phyloP scores from a whole-genome alignment of 1,140 invertebrate species.

The Drosophila pallidifrons region DNA sequence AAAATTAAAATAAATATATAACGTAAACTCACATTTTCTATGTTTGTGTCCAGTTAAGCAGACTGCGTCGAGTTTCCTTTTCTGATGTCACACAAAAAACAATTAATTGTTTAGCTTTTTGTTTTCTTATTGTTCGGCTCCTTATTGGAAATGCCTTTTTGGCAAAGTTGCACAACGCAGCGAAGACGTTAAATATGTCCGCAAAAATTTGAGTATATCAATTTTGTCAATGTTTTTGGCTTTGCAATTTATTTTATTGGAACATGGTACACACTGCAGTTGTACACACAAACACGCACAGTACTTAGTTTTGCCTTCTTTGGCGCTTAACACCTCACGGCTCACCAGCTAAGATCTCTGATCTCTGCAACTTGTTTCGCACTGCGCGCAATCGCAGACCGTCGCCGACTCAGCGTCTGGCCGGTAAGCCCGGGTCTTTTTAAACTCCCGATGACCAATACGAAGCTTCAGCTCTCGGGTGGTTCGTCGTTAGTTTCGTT shows the following conservation, averaged over 20 bases:
- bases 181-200: constrained; percentile 30
- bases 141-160: constrained; percentile 56
- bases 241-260: constrained; percentile 9
- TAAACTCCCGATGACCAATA: constrained; percentile 51
- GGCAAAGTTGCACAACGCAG: constrained; percentile 37
- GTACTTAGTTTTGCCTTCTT: constrained; percentile 36
- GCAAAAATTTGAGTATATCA: constrained; percentile 19
- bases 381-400: constrained; percentile 79
- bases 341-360: constrained; percentile 20
- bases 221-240: constrained; percentile 17
- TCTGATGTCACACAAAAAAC: constrained; percentile 41
- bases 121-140: constrained; percentile 34
- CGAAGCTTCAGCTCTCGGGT: constrained; percentile 39
- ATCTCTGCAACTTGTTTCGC: constrained; percentile 56
- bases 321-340: constrained; percentile 34
- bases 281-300: constrained; percentile 32
- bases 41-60: constrained; percentile 21
- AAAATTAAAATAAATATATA: constrained; percentile 33
- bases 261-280: constrained; percentile 23
- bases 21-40: constrained; percentile 62
- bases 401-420: constrained; percentile 69
- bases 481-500: constrained; percentile 20
- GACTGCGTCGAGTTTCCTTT: constrained; percentile 62
- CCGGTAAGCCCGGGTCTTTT: constrained; percentile 62
- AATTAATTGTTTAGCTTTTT: constrained; percentile 42